Conservation (phyloP, 1,140 invertebrate genomes). For the Papilio polytes region DNA sequence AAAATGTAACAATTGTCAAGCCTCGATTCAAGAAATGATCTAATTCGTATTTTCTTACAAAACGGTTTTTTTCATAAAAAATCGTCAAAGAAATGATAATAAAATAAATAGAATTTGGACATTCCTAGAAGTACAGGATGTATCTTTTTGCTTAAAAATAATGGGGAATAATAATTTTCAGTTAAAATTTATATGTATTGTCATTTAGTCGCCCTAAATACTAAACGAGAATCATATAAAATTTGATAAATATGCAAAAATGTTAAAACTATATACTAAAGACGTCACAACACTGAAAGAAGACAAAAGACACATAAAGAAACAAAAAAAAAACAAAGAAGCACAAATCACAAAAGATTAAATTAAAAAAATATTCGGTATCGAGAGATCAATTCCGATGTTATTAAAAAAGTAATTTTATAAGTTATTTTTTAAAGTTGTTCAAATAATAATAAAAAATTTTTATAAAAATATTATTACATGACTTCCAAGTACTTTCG, state of each 20-base stretch:
- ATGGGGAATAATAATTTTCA: conserved; percentile 70
- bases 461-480: not conserved
- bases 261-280: not conserved
- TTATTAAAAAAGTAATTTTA: conserved; percentile 28
- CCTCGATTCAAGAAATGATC: conserved; percentile 47
- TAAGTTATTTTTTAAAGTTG: conserved; percentile 30
- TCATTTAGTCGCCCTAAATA: conserved; percentile 82
- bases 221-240: conserved; percentile 82
- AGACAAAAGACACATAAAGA: conserved; percentile 45
- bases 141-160: conserved; percentile 60
- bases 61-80: conserved; percentile 68
- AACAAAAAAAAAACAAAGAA: conserved; percentile 44
- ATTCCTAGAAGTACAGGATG: conserved; percentile 51
- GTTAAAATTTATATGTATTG: conserved; percentile 77
- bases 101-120: conserved; percentile 49
- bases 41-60: conserved; percentile 54
- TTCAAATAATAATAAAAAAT: not conserved
- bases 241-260: not conserved
- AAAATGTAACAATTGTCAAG: conserved; percentile 48
- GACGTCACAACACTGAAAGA: conserved; percentile 40
- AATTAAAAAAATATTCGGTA: conserved; percentile 38
- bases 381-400: conserved; percentile 43
- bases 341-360: conserved; percentile 42
- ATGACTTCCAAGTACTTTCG: not conserved
- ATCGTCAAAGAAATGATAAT: conserved; percentile 52